Evolutionary conservation across 2,888 invertebrate species (phyloP).

Genomic region (Plebejus argus): DNA sequence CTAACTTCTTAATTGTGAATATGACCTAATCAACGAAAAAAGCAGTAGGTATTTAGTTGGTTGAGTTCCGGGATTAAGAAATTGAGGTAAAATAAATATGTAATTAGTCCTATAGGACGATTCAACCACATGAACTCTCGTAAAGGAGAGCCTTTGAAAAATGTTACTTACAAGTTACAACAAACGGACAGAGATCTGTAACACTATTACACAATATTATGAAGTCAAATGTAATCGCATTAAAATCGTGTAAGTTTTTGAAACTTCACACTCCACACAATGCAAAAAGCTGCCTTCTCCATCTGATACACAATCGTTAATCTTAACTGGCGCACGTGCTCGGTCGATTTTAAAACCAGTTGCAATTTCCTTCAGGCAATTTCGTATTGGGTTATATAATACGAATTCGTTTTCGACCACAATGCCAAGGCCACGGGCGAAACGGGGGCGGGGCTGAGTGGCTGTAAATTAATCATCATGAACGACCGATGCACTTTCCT

Average conservation of each 20-base stretch:
- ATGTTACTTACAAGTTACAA: not conserved
- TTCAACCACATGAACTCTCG: not conserved
- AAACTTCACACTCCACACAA: constrained; percentile 9
- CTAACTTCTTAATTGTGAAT: not conserved
- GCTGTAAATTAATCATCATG: constrained; percentile 66
- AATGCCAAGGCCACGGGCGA: constrained; percentile 58
- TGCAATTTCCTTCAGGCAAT: constrained; percentile 65
- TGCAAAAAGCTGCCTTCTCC: not conserved
- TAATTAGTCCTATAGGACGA: not conserved
- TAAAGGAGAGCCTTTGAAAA: not conserved
- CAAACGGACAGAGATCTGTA: not conserved
- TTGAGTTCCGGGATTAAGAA: not conserved
- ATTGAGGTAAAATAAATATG: not conserved
- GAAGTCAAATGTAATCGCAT: not conserved
- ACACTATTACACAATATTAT: too few species aligned
- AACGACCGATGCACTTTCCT: constrained; percentile 72
- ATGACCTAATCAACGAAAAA: not conserved
- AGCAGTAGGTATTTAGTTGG: not conserved
- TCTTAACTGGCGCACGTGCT: constrained; percentile 58
- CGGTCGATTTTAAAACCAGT: constrained; percentile 60
- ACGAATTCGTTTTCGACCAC: constrained; percentile 62
- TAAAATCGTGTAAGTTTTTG: not conserved
- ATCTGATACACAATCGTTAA: constrained; percentile 41
- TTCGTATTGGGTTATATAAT: constrained; percentile 59
- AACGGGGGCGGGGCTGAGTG: constrained; percentile 65